Evolutionary conservation across 2,113 vertebrate species (phyloP).

Genomic region (Sceloporus undulatus): DNA sequence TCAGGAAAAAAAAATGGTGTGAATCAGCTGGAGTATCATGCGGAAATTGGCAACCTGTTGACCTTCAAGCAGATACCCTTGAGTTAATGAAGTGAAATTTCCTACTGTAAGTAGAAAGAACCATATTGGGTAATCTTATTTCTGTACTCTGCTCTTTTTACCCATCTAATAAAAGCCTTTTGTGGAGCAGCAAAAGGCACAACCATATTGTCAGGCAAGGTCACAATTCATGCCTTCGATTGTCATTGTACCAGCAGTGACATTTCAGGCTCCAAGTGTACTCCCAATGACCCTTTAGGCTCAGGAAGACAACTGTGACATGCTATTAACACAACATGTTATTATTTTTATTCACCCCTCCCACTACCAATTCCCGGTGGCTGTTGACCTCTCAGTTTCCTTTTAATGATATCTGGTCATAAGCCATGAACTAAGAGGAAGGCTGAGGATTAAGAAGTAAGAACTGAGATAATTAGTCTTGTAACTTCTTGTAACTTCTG

Average conservation of each 20-base stretch:
- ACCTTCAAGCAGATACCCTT: neutral
- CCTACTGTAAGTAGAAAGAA: neutral
- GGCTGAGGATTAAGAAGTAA: neutral
- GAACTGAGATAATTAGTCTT: no score
- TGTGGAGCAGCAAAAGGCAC: neutral
- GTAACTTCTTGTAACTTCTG: neutral
- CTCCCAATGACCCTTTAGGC: neutral
- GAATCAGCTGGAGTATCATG: neutral
- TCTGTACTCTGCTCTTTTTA: neutral
- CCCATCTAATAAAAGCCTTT: neutral
- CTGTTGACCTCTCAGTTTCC: neutral
- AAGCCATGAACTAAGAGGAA: neutral
- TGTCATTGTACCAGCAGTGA: neutral
- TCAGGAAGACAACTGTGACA: neutral
- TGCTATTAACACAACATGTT: neutral
- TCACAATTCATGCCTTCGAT: neutral
- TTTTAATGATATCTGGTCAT: neutral
- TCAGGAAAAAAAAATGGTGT: neutral
- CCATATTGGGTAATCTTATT: neutral
- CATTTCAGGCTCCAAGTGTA: neutral
- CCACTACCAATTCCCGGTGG: neutral
- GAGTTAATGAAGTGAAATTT: neutral
- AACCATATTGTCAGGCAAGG: neutral
- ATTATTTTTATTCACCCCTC: neutral
- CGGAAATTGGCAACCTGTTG: neutral